Evolutionary conservation across 2,113 vertebrate genomes (phyloP).

Genomic region (Salvelinus alpinus): DNA sequence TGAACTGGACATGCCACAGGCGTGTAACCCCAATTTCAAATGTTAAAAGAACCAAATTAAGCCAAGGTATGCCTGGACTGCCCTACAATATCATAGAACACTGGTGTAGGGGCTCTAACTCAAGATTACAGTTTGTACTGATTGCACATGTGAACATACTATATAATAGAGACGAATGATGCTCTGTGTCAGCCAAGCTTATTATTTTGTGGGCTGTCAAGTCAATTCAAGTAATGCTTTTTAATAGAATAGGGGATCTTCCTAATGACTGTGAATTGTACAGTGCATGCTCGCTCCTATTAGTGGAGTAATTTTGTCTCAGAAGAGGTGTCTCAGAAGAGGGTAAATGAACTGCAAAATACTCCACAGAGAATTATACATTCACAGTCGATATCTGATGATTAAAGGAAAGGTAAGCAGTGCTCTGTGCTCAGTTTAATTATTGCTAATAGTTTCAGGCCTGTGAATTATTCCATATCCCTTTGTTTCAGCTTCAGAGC

Average conservation of each 20-base stretch:
- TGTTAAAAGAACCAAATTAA: slow-evolving; percentile 3
- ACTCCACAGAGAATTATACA: not conserved
- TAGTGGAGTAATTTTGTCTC: not conserved
- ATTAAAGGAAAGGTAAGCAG: not conserved
- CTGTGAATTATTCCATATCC: not conserved
- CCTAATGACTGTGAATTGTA: not conserved
- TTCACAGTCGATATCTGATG: not conserved
- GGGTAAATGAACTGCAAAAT: not conserved
- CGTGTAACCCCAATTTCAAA: slow-evolving; percentile 6
- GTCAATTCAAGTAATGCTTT: not conserved
- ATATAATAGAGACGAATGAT: not conserved
- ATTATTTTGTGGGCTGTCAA: not conserved
- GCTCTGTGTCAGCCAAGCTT: not conserved
- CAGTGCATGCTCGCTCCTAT: not conserved
- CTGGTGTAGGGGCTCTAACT: not conserved
- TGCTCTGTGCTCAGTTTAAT: not conserved
- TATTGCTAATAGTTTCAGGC: not conserved
- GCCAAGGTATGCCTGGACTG: not conserved
- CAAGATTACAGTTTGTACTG: not conserved
- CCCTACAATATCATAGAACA: not conserved
- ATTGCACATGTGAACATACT: not conserved
- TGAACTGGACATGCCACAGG: slow-evolving; percentile 1
- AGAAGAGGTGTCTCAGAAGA: not conserved
- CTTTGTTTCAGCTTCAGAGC: not conserved
- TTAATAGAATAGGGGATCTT: not conserved